Evolutionary conservation across 2,797 vertebrate genomes (phyloP), one percentile per base, ranked within the genome.

Genomic region (Octomys mimax): DNA sequence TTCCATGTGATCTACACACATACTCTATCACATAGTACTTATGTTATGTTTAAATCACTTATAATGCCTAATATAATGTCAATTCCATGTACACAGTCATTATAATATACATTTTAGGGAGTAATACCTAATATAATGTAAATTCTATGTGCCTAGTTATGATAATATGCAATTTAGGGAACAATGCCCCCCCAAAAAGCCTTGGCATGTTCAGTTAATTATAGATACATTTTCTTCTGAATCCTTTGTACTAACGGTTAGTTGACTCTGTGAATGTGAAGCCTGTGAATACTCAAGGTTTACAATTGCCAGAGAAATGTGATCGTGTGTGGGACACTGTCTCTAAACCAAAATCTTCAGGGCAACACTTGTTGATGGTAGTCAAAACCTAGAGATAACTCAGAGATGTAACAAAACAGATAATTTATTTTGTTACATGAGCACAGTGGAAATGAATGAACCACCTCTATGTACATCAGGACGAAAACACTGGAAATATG

Each of bases 371-470:
- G 2, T 68, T 86, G 75, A 7, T 54, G 86, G 73, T 70, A 77
- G 18, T n/a, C 49, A 59, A 92, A 85, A 42, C 75, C 42, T 92
- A 75, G 81, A 81, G 86, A 54, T 26, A 42, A 92, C 16, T 24
- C 33, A 92, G 79, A 68, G 14, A 26, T 52, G 39, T 7, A 70
- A 89, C 61, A 46, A 86, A 57, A 75, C 49, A 66, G 33, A 75
- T 66, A 0, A 94, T 89, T 85, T 61, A 89, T 89, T 86, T 85
- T 92, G 21, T 46, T 81, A 77, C 31, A 62, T 36, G 66, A 94
- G 46, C 39, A 89, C 66, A 81, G 68, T 57, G 75, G 68, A 89
- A 89, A 82, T 84, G 59, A 92, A 75, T 61, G 66, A 81, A 62
- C 28, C 5, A 16, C 49, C 31, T 81, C 49, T 62, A 80, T 61